Evolutionary conservation across 2,113 vertebrate genomes (phyloP).

Genomic region (Apteryx mantelli): DNA sequence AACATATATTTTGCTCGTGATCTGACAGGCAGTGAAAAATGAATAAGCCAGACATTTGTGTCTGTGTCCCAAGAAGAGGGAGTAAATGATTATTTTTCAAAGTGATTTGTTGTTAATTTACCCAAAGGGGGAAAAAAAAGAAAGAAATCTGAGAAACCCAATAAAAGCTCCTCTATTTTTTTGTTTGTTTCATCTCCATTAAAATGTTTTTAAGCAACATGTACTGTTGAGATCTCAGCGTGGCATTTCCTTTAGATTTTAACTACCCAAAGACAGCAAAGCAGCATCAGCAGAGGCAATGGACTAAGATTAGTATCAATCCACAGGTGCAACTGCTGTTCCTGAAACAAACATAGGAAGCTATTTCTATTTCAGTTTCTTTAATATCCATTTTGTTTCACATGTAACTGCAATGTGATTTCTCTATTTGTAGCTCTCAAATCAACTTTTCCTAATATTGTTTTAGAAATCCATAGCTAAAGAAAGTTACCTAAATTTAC

Average conservation of each 20-base stretch:
- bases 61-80: background rate
- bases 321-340: background rate
- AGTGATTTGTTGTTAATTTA: background rate
- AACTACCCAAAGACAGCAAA: background rate
- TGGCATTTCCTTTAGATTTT: background rate
- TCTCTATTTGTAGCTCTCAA: background rate
- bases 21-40: background rate
- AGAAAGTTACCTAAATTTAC: background rate
- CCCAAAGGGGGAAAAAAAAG: background rate
- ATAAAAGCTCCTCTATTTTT: background rate
- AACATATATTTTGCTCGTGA: background rate
- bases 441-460: background rate
- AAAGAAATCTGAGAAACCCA: background rate
- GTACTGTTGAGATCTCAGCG: background rate
- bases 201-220: background rate
- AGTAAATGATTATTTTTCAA: background rate
- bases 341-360: background rate
- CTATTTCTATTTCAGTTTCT: background rate
- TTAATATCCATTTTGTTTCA: background rate
- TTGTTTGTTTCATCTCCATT: background rate
- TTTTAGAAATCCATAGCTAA: background rate
- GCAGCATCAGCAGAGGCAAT: background rate
- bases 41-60: background rate
- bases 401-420: background rate
- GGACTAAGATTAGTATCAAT: background rate